Conservation (phyloP, 2,888 invertebrate genomes). For the Exephanes ischioxanthus region DNA sequence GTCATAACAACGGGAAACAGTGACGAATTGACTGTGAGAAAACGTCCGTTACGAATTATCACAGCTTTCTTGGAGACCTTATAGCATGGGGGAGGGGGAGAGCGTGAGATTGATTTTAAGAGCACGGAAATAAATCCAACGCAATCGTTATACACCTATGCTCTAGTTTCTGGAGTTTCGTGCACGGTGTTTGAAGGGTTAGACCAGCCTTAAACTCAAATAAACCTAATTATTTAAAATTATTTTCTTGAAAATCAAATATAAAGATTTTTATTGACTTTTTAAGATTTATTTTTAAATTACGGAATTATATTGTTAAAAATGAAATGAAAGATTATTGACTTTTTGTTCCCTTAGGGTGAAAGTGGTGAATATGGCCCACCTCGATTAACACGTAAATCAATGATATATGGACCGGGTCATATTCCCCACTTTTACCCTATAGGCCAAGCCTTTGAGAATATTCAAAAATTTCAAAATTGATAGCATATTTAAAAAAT, state of each 20-base stretch:
- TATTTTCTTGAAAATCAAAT: background rate
- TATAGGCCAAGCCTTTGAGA: no score
- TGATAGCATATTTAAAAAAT: no score
- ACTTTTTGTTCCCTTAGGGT: no score
- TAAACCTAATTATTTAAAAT: background rate
- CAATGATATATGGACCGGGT: no score
- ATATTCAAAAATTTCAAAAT: no score
- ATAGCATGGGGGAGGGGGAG: background rate
- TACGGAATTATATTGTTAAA: background rate
- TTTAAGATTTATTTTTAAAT: no score
- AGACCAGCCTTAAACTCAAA: background rate
- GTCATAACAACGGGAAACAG: slow-evolving; percentile 61
- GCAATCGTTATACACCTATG: slow-evolving; percentile 4
- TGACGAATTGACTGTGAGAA: slow-evolving; percentile 60
- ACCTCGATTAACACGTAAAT: no score
- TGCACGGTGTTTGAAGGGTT: background rate
- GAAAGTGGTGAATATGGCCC: no score
- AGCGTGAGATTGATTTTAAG: slow-evolving; percentile 48
- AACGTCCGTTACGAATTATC: slow-evolving; percentile 46
- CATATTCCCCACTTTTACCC: no score
- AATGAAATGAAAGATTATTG: background rate
- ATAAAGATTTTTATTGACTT: background rate
- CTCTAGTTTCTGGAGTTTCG: slow-evolving; percentile 6
- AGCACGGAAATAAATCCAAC: slow-evolving; percentile 35
- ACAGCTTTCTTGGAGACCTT: slow-evolving; percentile 23